phyloP scores from a whole-genome alignment of 2,113 vertebrate species.

The Hemicordylus capensis region DNA sequence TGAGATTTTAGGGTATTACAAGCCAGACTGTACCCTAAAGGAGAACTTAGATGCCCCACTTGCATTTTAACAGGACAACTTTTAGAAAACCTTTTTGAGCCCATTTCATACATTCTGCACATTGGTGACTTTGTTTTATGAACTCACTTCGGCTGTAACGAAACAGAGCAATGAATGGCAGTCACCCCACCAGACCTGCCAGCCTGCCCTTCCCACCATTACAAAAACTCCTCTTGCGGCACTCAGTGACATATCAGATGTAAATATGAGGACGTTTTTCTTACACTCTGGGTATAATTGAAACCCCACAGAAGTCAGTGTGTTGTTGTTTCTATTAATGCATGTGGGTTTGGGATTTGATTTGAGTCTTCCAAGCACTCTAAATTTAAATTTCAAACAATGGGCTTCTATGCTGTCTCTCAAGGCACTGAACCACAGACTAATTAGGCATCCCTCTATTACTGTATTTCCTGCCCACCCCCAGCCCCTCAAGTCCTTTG shows the following conservation, averaged over 20 bases:
- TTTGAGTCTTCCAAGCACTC: neutral
- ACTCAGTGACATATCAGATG: neutral
- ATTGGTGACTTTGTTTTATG: neutral
- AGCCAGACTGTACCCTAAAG: neutral
- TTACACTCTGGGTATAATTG: neutral
- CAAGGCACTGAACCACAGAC: slow-evolving; percentile 1
- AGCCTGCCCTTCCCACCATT: neutral
- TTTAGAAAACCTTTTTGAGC: neutral
- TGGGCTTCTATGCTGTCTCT: neutral
- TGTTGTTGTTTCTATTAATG: neutral
- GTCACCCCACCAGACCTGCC: neutral
- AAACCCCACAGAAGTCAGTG: neutral
- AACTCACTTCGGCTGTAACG: neutral
- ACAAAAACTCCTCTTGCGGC: neutral
- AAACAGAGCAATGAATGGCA: neutral
- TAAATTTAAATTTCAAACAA: slow-evolving; percentile 25
- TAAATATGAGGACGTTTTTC: neutral
- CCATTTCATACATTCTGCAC: neutral
- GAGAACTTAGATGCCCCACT: neutral
- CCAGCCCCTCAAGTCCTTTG: slow-evolving; percentile 11
- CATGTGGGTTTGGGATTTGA: neutral
- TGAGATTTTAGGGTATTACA: neutral
- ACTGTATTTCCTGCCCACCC: neutral
- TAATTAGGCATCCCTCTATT: slow-evolving; percentile 43
- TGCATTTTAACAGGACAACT: neutral